Percentiles rank a stretch among this genome's conserved stretches.
phyloP scores from a whole-genome alignment of 1,140 invertebrate species.

The Drosophila tropicalis region DNA sequence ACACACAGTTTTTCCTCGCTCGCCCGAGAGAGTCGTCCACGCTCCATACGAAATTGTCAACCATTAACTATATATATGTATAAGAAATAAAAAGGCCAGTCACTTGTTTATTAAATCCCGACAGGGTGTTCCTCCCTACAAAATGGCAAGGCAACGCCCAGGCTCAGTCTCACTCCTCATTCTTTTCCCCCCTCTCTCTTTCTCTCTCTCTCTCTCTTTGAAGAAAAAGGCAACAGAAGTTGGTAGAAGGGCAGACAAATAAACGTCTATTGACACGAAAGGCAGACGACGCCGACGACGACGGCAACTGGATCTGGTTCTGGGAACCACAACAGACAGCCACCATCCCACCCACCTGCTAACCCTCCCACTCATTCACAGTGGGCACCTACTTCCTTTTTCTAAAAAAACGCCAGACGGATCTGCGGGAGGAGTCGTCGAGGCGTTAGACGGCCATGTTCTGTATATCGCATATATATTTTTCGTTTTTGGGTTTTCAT shows the following conservation, averaged over 20 bases:
- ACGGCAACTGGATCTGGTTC: slow-evolving; percentile 18
- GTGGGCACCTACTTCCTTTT: slow-evolving; percentile 75
- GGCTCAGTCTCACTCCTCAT: slow-evolving; percentile 19
- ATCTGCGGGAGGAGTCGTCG: slow-evolving; percentile 36
- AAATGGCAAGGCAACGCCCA: slow-evolving; percentile 19
- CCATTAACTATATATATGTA: slow-evolving; percentile 46
- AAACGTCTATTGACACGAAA: slow-evolving; percentile 73
- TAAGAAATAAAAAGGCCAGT: slow-evolving; percentile 65
- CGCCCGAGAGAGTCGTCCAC: not conserved
- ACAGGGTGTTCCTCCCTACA: slow-evolving; percentile 56
- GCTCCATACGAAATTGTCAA: slow-evolving; percentile 31
- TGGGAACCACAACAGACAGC: slow-evolving; percentile 39
- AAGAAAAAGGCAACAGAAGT: not conserved
- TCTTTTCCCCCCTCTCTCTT: not conserved
- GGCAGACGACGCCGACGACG: slow-evolving; percentile 29
- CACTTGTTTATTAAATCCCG: slow-evolving; percentile 71
- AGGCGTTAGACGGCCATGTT: slow-evolving; percentile 27
- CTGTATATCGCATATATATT: not conserved
- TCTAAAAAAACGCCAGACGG: slow-evolving; percentile 61
- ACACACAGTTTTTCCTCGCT: slow-evolving; percentile 7
- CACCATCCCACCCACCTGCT: not conserved
- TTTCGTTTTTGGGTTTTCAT: slow-evolving; percentile 52
- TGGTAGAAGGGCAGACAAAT: slow-evolving; percentile 44
- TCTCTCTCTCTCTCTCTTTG: not conserved
- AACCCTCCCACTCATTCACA: slow-evolving; percentile 23